Base-by-base conservation (phyloP, 1,140 invertebrate genomes). In the Pseudomyrmex flavicornis region DNA sequence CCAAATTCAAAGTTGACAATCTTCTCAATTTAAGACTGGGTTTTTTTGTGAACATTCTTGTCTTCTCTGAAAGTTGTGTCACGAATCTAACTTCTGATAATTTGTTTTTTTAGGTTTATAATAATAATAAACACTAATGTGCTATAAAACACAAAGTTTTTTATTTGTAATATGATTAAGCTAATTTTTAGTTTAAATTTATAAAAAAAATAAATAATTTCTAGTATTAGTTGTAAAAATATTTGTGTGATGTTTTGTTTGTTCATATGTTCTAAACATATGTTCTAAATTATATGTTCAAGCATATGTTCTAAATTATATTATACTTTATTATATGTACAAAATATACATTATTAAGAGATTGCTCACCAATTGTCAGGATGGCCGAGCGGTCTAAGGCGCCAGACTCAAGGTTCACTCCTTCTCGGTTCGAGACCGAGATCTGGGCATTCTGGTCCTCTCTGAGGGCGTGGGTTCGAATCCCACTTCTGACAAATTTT, bases 361-460 rank as follows among this genome's bases (percentile, higher is more conserved):
- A 72, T 0, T 9, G 3, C 0, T 8, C 2, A 0, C 17, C 76
- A 58, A 15, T 17, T 84, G 87, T 88, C 87, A 88, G 87, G 85
- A 90, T 90, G 89, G 89, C 89, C 89, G 89, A 90, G 89, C 89
- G 89, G 89, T 90, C 89, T 90, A 90, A 90, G 89, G 89, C 89
- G 89, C 89, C 88, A 90, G 89, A 90, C 88, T 90, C 88, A 90
- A 90, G 89, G 89, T 88, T 80, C 10, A 15, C 15, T 68, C 88
- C 86, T 90, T 90, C 76, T 90, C 88, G 82, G 82, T 74, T 82
- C 12, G 26, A 85, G 7, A 48, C 86, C 85, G 84, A 86, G 84
- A 54, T 13, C 13, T 5, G 88, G 61, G 89, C 65, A 10, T 90
- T 90, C 89, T 90, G 89, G 89, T 90, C 89, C 88, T 89, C 89